Percentiles rank a stretch among this genome's conserved stretches.
These are phyloP conservation scores for Epizoanthus illoricatus DNA, from an alignment of 92 coral and sea anemone genomes.

Conservation along the genomic window DNA sequence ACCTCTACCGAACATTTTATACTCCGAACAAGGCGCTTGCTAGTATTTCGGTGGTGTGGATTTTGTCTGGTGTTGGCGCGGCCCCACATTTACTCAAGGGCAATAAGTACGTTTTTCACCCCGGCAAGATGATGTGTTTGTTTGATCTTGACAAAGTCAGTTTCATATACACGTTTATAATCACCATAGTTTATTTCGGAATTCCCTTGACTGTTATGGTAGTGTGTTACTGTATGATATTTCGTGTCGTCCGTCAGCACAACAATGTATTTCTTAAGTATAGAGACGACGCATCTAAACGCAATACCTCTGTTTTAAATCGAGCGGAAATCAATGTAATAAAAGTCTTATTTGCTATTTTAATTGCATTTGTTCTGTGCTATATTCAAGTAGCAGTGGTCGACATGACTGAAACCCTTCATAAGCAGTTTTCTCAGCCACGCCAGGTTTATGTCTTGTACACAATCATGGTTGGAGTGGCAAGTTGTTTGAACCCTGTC, in stretches of 20 bases:
- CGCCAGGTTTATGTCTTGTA: slow-evolving; percentile 28
- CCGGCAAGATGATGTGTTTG: slow-evolving; percentile 31
- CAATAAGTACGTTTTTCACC: slow-evolving; percentile 34
- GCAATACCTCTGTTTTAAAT: background rate
- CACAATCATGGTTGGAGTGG: slow-evolving; percentile 16
- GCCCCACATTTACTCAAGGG: slow-evolving; percentile 22
- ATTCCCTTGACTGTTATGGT: slow-evolving; percentile 20
- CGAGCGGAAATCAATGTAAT: slow-evolving; percentile 12
- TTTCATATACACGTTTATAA: background rate
- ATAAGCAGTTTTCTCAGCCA: slow-evolving; percentile 29
- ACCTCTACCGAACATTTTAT: too few species aligned
- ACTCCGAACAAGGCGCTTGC: background rate
- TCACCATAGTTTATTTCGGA: slow-evolving; percentile 1
- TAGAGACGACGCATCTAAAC: background rate
- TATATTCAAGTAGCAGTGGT: slow-evolving; percentile 22
- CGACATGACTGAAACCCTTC: slow-evolving; percentile 18
- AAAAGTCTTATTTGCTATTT: slow-evolving; percentile 10
- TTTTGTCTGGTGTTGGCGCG: slow-evolving; percentile 23
- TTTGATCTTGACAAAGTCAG: slow-evolving; percentile 16
- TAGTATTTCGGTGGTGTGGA: slow-evolving; percentile 18
- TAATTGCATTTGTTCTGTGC: slow-evolving; percentile 11
- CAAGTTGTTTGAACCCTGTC: slow-evolving; percentile 23
- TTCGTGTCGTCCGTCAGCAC: slow-evolving; percentile 16
- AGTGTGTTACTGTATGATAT: slow-evolving; percentile 14
- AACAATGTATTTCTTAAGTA: slow-evolving; percentile 1